Conservation (phyloP, 2,888 invertebrate species). For the Latrodectus elegans region DNA sequence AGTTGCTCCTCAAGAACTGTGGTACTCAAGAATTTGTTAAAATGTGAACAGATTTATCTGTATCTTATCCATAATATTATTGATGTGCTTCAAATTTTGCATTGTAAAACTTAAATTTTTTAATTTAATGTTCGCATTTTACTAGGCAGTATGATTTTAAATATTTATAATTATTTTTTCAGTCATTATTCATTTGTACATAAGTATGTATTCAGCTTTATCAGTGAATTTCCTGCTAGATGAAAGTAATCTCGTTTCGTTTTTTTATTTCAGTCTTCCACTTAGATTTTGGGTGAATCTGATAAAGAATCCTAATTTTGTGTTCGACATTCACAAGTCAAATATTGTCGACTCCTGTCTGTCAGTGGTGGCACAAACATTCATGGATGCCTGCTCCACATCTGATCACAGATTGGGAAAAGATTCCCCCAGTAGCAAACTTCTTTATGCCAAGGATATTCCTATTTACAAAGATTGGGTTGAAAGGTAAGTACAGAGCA, state of each 20-base stretch:
- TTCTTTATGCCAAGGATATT: constrained; percentile 99
- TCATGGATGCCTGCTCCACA: constrained; percentile 99
- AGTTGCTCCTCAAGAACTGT: too few relatives aligned
- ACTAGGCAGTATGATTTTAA: too few relatives aligned
- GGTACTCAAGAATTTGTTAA: too few relatives aligned
- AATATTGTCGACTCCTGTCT: constrained; percentile 99
- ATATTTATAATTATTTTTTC: too few relatives aligned
- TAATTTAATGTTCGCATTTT: too few relatives aligned
- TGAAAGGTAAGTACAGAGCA: constrained; percentile 84
- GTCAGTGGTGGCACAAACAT: constrained; percentile 99
- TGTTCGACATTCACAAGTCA: constrained; percentile 98
- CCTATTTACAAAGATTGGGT: constrained; percentile 99
- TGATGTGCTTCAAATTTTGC: too few relatives aligned
- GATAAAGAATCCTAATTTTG: constrained; percentile 99
- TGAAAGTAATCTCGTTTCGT: background rate
- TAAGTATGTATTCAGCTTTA: too few relatives aligned
- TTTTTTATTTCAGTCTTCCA: constrained; percentile 78
- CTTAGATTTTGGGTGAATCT: constrained; percentile 98
- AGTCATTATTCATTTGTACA: too few relatives aligned
- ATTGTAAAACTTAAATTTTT: too few relatives aligned
- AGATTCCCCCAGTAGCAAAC: constrained; percentile 98
- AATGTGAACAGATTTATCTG: too few relatives aligned
- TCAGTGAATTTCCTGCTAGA: too few relatives aligned
- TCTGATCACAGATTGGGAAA: constrained; percentile 98
- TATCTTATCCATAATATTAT: too few relatives aligned